A percentile compares a stretch with the other conserved stretches of the same genome.
Conservation (phyloP, 2,113 vertebrate genomes). For the Crotophaga sulcirostris region DNA sequence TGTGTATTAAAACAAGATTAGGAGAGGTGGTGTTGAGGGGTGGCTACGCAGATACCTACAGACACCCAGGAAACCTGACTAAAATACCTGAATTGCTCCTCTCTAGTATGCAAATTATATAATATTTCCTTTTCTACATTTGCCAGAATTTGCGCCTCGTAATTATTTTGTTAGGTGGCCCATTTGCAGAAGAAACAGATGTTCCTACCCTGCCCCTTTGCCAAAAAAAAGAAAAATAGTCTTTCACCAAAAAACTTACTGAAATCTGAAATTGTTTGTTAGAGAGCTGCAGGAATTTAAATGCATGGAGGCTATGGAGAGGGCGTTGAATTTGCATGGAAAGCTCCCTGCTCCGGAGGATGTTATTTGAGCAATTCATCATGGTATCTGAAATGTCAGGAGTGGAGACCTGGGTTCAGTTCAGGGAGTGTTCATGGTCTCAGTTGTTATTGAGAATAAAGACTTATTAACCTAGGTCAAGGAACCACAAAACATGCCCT, state of each 20-base stretch:
- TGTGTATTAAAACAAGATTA: neutral
- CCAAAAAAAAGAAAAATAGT: neutral
- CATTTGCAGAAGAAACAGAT: neutral
- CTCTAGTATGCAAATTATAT: neutral
- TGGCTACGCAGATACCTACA: neutral
- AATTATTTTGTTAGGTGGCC: neutral
- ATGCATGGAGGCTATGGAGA: neutral
- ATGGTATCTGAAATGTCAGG: neutral
- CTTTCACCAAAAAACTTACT: neutral
- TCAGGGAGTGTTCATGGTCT: slow-evolving; percentile 22
- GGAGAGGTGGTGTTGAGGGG: neutral
- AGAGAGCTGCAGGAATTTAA: neutral
- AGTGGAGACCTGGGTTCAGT: neutral
- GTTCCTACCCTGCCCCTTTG: neutral
- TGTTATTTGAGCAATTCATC: slow-evolving; percentile 47
- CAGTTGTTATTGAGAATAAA: slow-evolving; percentile 56
- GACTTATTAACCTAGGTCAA: slow-evolving; percentile 59
- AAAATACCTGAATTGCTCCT: neutral
- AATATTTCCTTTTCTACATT: neutral
- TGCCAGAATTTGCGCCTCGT: neutral
- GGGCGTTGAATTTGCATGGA: neutral
- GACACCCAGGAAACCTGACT: neutral
- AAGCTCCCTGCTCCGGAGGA: neutral
- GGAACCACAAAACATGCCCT: slow-evolving; percentile 17
- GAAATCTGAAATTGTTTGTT: neutral